phyloP scores from a whole-genome alignment of 2,113 vertebrate genomes.

The Probosciger aterrimus region DNA sequence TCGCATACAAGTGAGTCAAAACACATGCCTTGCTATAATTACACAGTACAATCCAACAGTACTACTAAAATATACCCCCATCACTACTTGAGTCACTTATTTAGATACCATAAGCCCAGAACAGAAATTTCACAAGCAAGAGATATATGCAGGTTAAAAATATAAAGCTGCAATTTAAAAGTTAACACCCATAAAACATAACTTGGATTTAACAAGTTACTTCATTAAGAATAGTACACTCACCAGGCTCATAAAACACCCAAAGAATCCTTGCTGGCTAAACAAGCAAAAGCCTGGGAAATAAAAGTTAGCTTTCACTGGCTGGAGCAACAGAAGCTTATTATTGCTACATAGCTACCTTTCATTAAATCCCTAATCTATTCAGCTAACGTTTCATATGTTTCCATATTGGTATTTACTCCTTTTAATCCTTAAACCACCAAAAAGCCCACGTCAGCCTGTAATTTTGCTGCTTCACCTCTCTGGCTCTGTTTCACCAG shows the following conservation, averaged over 20 bases:
- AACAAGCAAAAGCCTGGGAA: neutral
- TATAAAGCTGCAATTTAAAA: neutral
- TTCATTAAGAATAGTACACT: neutral
- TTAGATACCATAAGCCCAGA: rapidly evolving
- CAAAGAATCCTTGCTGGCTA: neutral
- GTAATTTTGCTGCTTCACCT: neutral
- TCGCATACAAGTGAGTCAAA: neutral
- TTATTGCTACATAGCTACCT: rapidly evolving
- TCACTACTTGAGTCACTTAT: neutral
- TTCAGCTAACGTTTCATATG: rapidly evolving
- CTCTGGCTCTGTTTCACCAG: neutral
- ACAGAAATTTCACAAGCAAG: neutral
- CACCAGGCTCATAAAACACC: neutral
- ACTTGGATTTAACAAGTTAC: neutral
- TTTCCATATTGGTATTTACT: rapidly evolving
- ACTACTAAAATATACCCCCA: neutral
- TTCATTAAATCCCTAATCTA: neutral
- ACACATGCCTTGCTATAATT: neutral
- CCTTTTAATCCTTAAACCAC: neutral
- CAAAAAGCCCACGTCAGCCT: neutral
- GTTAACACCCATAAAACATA: neutral
- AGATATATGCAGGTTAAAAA: rapidly evolving
- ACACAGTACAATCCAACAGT: rapidly evolving
- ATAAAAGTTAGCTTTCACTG: neutral
- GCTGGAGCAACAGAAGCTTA: neutral